Conservation (phyloP, 2,888 invertebrate genomes). For the Cerastis rubricosa region DNA sequence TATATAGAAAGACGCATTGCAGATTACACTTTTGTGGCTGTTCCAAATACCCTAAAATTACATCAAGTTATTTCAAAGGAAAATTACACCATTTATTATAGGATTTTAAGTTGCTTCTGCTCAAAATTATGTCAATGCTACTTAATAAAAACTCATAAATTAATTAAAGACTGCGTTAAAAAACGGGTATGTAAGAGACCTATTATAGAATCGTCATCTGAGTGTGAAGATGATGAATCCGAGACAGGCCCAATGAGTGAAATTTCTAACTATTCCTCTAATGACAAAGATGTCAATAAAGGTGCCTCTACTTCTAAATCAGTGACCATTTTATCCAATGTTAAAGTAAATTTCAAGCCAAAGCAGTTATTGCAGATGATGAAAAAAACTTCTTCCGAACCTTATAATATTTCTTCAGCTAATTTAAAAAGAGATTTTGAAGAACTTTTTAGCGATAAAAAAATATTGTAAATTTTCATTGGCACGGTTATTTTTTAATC, state of each 20-base stretch:
- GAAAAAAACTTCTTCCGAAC: conserved; percentile 25
- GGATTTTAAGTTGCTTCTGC: conserved; percentile 34
- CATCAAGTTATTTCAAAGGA: conserved; percentile 28
- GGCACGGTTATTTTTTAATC: too few species aligned
- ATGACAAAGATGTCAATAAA: too few species aligned
- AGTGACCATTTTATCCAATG: conserved; percentile 31
- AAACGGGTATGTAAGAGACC: too few species aligned
- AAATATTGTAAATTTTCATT: too few species aligned
- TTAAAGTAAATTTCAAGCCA: conserved; percentile 25
- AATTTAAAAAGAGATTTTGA: conserved; percentile 19
- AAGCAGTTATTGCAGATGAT: conserved; percentile 18
- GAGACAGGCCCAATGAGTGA: too few species aligned
- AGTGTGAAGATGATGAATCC: not conserved
- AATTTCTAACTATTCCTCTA: too few species aligned
- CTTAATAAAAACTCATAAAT: conserved; percentile 29
- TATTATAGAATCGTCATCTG: too few species aligned
- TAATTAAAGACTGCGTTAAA: conserved; percentile 19
- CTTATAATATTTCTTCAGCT: conserved; percentile 20
- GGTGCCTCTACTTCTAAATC: conserved; percentile 32
- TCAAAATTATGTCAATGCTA: conserved; percentile 33
- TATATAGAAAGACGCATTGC: conserved; percentile 18
- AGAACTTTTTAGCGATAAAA: conserved; percentile 17
- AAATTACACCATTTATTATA: conserved; percentile 29
- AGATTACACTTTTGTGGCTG: conserved; percentile 21
- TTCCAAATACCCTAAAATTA: conserved; percentile 29